These are phyloP conservation scores for Ethmia dodecea DNA, from an alignment of 2,888 invertebrate genomes.

Conservation along the genomic window DNA sequence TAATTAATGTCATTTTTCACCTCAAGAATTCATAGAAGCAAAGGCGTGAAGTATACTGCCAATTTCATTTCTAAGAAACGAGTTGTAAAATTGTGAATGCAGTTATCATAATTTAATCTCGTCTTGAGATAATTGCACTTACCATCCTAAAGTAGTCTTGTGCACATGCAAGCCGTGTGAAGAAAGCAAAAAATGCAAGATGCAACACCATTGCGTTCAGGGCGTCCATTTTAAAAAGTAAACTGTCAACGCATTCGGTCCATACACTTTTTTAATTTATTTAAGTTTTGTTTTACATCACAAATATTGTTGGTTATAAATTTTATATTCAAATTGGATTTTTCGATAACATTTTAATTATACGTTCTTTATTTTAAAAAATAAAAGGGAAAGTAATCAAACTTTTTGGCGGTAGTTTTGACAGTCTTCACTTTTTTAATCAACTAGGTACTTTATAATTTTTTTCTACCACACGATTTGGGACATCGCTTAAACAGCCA, in stretches of 20 bases:
- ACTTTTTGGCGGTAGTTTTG: slow-evolving; percentile 30
- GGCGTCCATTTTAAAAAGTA: slow-evolving; percentile 39
- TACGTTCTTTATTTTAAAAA: slow-evolving; percentile 31
- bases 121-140: slow-evolving; percentile 29
- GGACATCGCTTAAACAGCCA: background rate
- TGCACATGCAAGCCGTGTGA: slow-evolving; percentile 49
- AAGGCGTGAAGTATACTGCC: no score
- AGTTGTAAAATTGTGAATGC: slow-evolving; percentile 6
- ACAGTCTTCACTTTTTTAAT: background rate
- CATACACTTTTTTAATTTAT: slow-evolving; percentile 1
- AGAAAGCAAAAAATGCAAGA: slow-evolving; percentile 55
- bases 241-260: slow-evolving; percentile 27
- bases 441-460: slow-evolving; percentile 11
- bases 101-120: slow-evolving; percentile 8
- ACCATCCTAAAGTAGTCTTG: slow-evolving; percentile 68
- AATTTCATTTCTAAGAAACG: no score
- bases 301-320: slow-evolving; percentile 5
- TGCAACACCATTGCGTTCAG: slow-evolving; percentile 29
- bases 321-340: slow-evolving; percentile 2
- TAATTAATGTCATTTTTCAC: no score
- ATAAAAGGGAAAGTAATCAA: no score
- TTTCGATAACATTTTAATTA: slow-evolving; percentile 2
- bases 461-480: slow-evolving; percentile 14
- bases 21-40: no score
- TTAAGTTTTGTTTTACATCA: slow-evolving; percentile 3